Percentiles rank a stretch among this genome's conserved stretches.
Conservation (phyloP, 37 sponge, comb jelly and placozoan genomes). For the Ianthella basta region DNA sequence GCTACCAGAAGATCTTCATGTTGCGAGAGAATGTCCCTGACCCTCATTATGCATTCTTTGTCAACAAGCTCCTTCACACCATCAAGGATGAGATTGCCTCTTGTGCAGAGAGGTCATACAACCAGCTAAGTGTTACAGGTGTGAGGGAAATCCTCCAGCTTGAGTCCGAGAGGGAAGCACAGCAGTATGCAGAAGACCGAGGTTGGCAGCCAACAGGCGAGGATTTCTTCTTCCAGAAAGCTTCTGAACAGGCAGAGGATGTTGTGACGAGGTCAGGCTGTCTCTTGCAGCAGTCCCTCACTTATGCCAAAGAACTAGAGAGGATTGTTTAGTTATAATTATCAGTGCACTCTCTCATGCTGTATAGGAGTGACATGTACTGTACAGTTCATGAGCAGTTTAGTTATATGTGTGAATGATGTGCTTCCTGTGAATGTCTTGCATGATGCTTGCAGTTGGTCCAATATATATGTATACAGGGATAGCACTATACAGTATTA, state of each 20-base stretch:
- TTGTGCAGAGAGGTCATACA: conserved; percentile 82
- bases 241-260: conserved; percentile 50
- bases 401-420: too few relatives aligned
- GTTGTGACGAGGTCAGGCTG: conserved; percentile 35
- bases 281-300: conserved; percentile 71
- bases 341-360: not conserved
- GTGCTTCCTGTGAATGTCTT: too few relatives aligned
- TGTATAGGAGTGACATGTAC: not conserved
- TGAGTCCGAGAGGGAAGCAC: conserved; percentile 39
- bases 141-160: conserved; percentile 75
- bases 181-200: conserved; percentile 44
- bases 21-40: conserved; percentile 90
- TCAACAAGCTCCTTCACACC: conserved; percentile 85
- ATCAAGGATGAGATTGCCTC: conserved; percentile 92
- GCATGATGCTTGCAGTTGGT: too few relatives aligned
- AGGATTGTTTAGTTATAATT: conserved; percentile 79
- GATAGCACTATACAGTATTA: too few relatives aligned
- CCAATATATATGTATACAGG: too few relatives aligned
- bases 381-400: too few relatives aligned
- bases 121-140: conserved; percentile 54
- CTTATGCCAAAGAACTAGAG: conserved; percentile 90
- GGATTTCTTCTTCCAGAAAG: conserved; percentile 53
- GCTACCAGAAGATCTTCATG: conserved; percentile 95
- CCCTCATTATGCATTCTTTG: conserved; percentile 86
- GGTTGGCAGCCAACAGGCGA: conserved; percentile 56